A percentile compares a stretch with the other conserved stretches of the same genome.
phyloP scores from a whole-genome alignment of 2,113 vertebrate species.

The Osmerus eperlanus region DNA sequence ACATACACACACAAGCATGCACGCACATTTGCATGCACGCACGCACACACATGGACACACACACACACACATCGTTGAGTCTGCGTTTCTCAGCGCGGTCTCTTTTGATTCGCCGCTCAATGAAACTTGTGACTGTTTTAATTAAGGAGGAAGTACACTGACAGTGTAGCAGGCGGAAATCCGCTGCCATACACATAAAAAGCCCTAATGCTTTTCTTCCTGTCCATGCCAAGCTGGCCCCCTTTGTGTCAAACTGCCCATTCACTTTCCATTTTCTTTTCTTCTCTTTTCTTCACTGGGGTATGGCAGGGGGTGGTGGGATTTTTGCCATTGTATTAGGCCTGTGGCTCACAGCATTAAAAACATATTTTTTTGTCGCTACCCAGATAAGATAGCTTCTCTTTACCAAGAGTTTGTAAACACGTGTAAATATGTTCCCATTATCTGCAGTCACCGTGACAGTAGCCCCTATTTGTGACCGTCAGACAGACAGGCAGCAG shows the following conservation, averaged over 20 bases:
- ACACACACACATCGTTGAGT: slow-evolving; percentile 41
- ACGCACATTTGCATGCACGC: slow-evolving; percentile 1
- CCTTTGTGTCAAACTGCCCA: slow-evolving; percentile 58
- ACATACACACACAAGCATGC: not conserved
- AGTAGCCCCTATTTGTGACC: slow-evolving; percentile 40
- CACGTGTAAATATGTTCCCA: slow-evolving; percentile 40
- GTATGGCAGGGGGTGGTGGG: slow-evolving; percentile 16
- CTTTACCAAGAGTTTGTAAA: slow-evolving; percentile 33
- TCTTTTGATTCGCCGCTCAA: slow-evolving; percentile 68
- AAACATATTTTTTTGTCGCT: slow-evolving; percentile 31
- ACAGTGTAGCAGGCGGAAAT: slow-evolving; percentile 61
- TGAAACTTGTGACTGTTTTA: slow-evolving; percentile 73
- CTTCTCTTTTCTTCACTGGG: slow-evolving; percentile 46
- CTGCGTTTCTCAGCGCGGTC: slow-evolving; percentile 53
- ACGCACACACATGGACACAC: not conserved
- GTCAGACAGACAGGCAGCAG: slow-evolving; percentile 38
- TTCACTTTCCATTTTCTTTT: slow-evolving; percentile 52
- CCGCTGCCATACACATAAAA: slow-evolving; percentile 59
- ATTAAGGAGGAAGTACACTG: slow-evolving; percentile 68
- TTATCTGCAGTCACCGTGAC: slow-evolving; percentile 45
- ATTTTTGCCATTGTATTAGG: slow-evolving; percentile 38
- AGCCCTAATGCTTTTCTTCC: slow-evolving; percentile 64
- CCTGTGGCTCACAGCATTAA: slow-evolving; percentile 50
- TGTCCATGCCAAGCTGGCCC: slow-evolving; percentile 52
- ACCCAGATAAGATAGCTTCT: slow-evolving; percentile 40